Conservation (phyloP, 2,113 vertebrate species). For the Malurus melanocephalus region DNA sequence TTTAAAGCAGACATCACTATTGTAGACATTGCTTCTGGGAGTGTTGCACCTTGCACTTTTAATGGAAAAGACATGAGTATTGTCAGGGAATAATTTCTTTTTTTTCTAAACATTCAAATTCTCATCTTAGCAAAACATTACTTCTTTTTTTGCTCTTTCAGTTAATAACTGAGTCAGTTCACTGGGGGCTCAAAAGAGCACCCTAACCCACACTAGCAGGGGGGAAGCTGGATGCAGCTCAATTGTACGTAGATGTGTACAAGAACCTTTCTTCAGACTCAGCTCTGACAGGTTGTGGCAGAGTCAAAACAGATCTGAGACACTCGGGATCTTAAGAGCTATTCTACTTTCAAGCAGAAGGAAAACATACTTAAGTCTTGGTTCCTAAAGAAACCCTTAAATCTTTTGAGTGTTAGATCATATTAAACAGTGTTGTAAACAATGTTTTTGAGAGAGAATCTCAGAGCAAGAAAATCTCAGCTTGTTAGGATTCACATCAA, state of each 20-base stretch:
- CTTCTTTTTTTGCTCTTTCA: neutral
- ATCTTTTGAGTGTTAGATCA: neutral
- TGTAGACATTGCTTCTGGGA: neutral
- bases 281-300: neutral
- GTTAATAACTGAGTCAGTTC: neutral
- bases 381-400: neutral
- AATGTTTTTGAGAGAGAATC: neutral
- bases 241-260: rapidly evolving
- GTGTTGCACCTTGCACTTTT: neutral
- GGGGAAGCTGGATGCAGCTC: neutral
- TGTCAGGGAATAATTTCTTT: neutral
- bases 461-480: neutral
- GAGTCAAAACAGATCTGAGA: neutral
- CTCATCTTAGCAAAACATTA: neutral
- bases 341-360: neutral
- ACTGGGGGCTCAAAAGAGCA: neutral
- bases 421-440: neutral
- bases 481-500: neutral
- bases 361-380: neutral
- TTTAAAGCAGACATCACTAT: neutral
- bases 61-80: neutral
- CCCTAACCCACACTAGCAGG: neutral
- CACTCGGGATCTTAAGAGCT: neutral
- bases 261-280: neutral
- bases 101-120: neutral